Percentiles rank a stretch among this genome's conserved stretches.
Conservation (phyloP, 2,888 invertebrate species). For the Actias luna region DNA sequence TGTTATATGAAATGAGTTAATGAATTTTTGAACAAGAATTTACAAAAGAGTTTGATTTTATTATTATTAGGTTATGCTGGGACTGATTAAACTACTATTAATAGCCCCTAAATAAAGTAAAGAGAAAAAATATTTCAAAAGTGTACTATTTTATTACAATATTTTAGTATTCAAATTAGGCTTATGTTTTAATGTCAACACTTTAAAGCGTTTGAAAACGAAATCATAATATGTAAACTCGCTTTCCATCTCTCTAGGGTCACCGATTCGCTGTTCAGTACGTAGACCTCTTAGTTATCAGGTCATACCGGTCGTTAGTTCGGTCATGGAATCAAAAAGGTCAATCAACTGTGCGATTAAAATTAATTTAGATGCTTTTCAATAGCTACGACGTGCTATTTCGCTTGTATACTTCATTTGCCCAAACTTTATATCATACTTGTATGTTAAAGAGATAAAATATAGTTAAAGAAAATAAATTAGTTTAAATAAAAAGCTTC, state of each 20-base stretch:
- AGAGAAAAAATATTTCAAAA: too few species aligned
- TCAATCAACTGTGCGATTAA: slow-evolving; percentile 15
- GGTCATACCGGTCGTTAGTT: slow-evolving; percentile 22
- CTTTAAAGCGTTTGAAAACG: background rate
- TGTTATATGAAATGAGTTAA: too few species aligned
- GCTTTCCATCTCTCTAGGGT: slow-evolving; percentile 16
- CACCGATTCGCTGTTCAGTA: slow-evolving; percentile 17
- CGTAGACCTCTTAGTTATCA: slow-evolving; percentile 11
- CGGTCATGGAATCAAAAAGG: slow-evolving; percentile 22
- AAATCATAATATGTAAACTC: background rate
- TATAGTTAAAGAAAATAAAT: too few species aligned
- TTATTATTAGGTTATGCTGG: too few species aligned
- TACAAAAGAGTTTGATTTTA: too few species aligned
- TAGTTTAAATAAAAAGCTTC: too few species aligned
- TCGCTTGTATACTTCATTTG: background rate
- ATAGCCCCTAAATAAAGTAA: too few species aligned
- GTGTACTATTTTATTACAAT: too few species aligned
- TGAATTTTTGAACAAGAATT: too few species aligned
- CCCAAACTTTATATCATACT: background rate
- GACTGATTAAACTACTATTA: too few species aligned
- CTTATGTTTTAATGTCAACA: background rate
- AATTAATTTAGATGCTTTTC: slow-evolving; percentile 1
- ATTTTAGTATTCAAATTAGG: background rate
- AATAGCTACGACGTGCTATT: background rate
- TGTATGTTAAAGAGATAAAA: background rate